Conservation (phyloP, 37 sponge, comb jelly and placozoan genomes). For the Ephydatia muelleri region DNA sequence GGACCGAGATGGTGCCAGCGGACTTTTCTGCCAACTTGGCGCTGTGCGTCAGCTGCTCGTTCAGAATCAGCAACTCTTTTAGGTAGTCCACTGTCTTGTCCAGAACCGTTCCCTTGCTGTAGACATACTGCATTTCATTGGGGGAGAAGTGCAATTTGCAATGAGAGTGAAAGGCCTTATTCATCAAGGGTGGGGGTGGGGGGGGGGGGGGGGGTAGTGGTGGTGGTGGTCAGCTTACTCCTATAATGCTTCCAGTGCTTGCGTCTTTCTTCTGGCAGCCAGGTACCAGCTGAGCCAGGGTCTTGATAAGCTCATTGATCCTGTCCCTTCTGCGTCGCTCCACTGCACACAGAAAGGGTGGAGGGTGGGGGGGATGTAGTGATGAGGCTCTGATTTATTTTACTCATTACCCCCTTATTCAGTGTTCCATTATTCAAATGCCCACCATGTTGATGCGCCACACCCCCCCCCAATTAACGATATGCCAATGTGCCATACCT, state of each 20-base stretch:
- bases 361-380: background rate
- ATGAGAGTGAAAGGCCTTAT: too few relatives aligned
- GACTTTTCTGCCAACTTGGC: constrained; percentile 73
- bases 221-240: constrained; percentile 21
- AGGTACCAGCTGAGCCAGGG: constrained; percentile 85
- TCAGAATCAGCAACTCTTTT: constrained; percentile 53
- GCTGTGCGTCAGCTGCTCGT: constrained; percentile 48
- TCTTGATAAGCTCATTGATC: constrained; percentile 89
- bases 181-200: too few relatives aligned
- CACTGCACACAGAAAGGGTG: constrained; percentile 35
- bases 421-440: background rate
- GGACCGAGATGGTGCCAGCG: constrained; percentile 58
- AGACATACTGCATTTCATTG: constrained; percentile 47
- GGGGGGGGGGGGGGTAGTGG: background rate
- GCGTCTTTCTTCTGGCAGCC: constrained; percentile 90
- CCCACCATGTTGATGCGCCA: background rate
- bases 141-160: too few relatives aligned
- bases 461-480: background rate
- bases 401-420: background rate
- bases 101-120: constrained; percentile 79
- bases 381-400: background rate
- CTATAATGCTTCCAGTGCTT: constrained; percentile 60
- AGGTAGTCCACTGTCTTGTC: constrained; percentile 81
- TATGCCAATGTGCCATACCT: constrained; percentile 24
- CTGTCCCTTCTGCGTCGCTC: constrained; percentile 88